Evolutionary conservation across 2,113 vertebrate genomes (phyloP).

Genomic region (Sinosuthora webbiana): DNA sequence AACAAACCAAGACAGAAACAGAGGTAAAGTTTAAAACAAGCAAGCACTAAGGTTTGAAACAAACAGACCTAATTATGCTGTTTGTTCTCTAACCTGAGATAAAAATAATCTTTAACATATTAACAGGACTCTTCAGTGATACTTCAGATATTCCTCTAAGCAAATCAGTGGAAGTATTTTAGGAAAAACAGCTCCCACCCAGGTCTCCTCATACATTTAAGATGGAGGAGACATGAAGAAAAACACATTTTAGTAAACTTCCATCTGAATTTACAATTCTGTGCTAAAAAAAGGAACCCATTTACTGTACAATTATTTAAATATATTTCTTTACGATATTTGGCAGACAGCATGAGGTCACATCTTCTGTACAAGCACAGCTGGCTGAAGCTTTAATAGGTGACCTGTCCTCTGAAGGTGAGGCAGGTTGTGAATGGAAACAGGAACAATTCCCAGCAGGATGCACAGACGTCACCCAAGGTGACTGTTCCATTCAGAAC

Average conservation of each 20-base stretch:
- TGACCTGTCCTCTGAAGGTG: neutral
- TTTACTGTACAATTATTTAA: neutral
- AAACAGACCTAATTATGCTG: slow-evolving; percentile 10
- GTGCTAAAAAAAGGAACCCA: neutral
- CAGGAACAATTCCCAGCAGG: neutral
- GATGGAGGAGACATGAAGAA: neutral
- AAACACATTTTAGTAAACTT: neutral
- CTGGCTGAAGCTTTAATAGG: neutral
- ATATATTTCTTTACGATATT: neutral
- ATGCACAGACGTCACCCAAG: neutral
- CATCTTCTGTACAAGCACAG: neutral
- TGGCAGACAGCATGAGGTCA: neutral
- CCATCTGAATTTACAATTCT: neutral
- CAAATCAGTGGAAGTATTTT: neutral
- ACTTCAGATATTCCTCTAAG: neutral
- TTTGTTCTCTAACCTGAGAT: neutral
- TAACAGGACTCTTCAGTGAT: neutral
- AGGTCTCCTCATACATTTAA: neutral
- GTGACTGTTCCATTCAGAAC: neutral
- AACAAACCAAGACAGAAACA: neutral
- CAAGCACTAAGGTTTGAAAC: neutral
- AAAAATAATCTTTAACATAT: slow-evolving; percentile 11
- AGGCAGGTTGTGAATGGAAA: neutral
- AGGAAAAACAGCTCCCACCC: neutral
- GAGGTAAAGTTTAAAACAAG: neutral